Conservation (phyloP, 2,113 vertebrate genomes). For the Lathamus discolor region DNA sequence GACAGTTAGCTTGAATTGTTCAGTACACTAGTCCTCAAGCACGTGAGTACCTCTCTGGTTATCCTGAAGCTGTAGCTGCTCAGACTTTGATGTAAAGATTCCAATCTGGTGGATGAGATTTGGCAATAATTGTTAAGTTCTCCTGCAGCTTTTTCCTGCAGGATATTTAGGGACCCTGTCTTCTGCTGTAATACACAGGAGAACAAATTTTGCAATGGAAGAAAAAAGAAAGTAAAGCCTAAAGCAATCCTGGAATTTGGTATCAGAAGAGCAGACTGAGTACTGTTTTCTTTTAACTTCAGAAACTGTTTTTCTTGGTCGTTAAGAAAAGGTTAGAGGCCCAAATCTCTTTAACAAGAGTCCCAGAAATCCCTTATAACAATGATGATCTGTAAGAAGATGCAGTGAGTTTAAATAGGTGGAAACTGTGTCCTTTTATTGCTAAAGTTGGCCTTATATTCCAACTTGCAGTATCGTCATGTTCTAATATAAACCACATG, state of each 20-base stretch:
- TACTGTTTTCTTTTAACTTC: not conserved
- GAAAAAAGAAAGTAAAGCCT: not conserved
- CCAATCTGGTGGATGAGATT: not conserved
- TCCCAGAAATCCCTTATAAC: not conserved
- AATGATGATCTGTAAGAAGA: slow-evolving; percentile 14
- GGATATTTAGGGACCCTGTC: not conserved
- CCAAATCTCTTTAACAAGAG: not conserved
- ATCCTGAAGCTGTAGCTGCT: not conserved
- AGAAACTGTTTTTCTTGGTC: not conserved
- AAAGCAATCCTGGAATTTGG: not conserved
- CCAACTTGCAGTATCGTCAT: not conserved
- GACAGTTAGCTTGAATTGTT: not conserved
- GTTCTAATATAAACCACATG: slow-evolving; percentile 16
- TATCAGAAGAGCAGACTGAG: not conserved
- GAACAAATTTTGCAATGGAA: not conserved
- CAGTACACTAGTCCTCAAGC: not conserved
- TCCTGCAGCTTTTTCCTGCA: not conserved
- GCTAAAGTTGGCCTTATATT: not conserved
- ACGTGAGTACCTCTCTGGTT: not conserved
- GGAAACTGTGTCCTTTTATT: not conserved
- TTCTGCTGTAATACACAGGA: not conserved
- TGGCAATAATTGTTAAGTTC: not conserved
- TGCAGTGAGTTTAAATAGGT: not conserved
- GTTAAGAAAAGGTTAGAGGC: not conserved
- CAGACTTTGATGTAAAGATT: not conserved